Conservation (phyloP, 2,888 invertebrate genomes). For the Meloe dianella region DNA sequence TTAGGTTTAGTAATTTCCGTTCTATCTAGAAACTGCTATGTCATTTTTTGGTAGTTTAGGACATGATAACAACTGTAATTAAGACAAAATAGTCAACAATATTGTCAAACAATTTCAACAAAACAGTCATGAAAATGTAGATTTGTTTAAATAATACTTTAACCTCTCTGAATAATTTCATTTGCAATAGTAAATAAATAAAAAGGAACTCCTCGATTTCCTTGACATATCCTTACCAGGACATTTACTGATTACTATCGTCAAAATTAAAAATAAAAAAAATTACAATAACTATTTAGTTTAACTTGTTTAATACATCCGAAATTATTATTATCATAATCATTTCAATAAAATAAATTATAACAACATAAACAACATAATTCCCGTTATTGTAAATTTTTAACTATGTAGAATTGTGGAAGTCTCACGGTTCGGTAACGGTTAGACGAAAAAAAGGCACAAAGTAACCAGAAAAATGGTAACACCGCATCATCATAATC, state of each 20-base stretch:
- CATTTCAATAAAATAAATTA: not conserved
- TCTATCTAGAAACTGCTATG: no score
- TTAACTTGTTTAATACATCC: not conserved
- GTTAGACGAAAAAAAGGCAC: constrained; percentile 33
- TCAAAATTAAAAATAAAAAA: not conserved
- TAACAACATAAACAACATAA: not conserved
- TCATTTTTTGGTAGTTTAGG: no score
- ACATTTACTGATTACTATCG: not conserved
- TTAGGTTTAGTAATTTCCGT: not conserved
- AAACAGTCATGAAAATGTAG: no score
- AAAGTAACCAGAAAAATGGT: constrained; percentile 24
- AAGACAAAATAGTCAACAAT: not conserved
- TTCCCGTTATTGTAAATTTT: not conserved
- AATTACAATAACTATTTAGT: constrained; percentile 6
- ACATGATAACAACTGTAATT: no score
- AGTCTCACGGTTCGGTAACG: constrained; percentile 34
- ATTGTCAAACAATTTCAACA: not conserved
- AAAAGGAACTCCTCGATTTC: not conserved
- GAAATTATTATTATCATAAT: not conserved
- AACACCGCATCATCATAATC: not conserved
- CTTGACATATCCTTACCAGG: not conserved
- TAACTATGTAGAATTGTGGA: constrained; percentile 12
- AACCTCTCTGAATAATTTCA: not conserved
- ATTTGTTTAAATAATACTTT: not conserved
- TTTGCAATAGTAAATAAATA: not conserved